These are phyloP conservation scores for Agapetus fuscipes DNA, from an alignment of 2,888 invertebrate genomes.

Conservation along the genomic window DNA sequence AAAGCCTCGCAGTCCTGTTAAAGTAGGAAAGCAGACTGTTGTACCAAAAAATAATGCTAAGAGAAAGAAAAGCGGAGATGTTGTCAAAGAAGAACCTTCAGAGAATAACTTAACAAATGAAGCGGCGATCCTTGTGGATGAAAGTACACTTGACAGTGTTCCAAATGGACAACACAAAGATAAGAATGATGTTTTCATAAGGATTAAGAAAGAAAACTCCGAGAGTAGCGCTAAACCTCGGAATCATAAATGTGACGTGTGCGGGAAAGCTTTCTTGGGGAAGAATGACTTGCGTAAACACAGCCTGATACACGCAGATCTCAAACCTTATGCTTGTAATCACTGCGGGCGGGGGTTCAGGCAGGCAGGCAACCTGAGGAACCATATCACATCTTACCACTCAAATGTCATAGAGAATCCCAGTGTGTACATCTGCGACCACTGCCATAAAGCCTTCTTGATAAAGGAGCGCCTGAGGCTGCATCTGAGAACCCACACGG, in stretches of 20 bases:
- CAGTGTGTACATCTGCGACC: conserved; percentile 55
- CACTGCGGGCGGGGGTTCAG: conserved; percentile 55
- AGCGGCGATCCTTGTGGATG: too few species aligned
- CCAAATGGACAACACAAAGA: conserved; percentile 5
- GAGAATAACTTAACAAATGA: too few species aligned
- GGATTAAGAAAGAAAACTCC: conserved; percentile 3
- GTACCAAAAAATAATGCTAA: too few species aligned
- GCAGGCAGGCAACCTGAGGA: conserved; percentile 53
- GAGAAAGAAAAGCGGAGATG: too few species aligned
- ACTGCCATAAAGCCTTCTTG: conserved; percentile 67
- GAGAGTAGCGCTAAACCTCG: conserved; percentile 11
- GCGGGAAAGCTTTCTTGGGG: conserved; percentile 52
- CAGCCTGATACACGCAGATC: conserved; percentile 53
- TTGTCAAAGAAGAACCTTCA: too few species aligned
- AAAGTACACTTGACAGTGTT: not conserved
- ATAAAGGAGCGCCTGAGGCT: conserved; percentile 64
- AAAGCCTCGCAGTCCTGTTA: too few species aligned
- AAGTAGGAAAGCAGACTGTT: too few species aligned
- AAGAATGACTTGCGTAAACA: conserved; percentile 60
- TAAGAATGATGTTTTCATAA: conserved; percentile 1
- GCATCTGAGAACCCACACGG: conserved; percentile 65
- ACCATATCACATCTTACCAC: conserved; percentile 52
- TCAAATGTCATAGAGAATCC: conserved; percentile 29
- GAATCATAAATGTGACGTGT: conserved; percentile 26
- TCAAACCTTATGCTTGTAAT: conserved; percentile 52